Conservation (phyloP, 2,888 invertebrate species). For the Tipula lateralis region DNA sequence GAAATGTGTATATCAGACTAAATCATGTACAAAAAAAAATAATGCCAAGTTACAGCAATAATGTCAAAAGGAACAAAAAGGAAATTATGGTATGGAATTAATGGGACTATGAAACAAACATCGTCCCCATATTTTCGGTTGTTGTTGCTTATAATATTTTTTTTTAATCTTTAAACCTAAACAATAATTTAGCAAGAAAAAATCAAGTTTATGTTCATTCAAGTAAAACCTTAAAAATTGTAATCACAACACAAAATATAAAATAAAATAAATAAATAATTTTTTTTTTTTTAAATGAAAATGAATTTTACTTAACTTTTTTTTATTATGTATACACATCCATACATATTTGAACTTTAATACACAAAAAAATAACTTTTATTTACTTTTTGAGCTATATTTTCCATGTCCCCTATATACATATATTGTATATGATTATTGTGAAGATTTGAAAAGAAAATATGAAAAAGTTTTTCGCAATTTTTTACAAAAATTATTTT, state of each 20-base stretch:
- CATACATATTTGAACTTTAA: not conserved
- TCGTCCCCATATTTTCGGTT: not conserved
- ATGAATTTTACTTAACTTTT: conserved; percentile 3
- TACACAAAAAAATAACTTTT: not conserved
- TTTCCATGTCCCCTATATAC: not conserved
- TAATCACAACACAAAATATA: not conserved
- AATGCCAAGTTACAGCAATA: not conserved
- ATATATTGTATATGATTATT: not conserved
- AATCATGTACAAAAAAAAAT: not conserved
- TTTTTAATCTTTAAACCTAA: conserved; percentile 1
- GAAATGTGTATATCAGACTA: not conserved
- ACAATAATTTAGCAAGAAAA: not conserved
- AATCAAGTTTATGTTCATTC: conserved; percentile 24
- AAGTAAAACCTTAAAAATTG: conserved; percentile 19
- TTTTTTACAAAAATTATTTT: too few species aligned
- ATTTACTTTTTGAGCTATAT: not conserved
- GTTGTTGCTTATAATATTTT: conserved; percentile 7
- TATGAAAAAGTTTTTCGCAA: not conserved
- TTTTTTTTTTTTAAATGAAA: not conserved
- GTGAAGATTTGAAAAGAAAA: not conserved
- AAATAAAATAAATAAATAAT: not conserved
- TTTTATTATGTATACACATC: too few species aligned
- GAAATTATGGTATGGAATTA: conserved; percentile 2
- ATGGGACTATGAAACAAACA: not conserved
- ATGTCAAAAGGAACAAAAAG: not conserved